Evolutionary conservation across 2,113 vertebrate species (phyloP).

Genomic region (Neodontobutis hainanensis): DNA sequence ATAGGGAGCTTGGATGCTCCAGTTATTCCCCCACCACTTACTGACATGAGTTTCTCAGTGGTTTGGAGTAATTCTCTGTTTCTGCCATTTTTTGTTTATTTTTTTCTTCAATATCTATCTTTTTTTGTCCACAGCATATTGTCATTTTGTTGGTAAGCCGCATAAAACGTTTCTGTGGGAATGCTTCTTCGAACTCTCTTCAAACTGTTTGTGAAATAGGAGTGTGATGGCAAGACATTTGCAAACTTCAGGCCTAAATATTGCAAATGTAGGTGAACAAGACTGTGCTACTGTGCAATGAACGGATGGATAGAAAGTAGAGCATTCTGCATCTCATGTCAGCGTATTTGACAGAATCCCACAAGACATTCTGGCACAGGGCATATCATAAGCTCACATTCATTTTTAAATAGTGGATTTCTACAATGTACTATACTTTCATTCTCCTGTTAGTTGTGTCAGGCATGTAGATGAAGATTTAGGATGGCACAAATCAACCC

Average conservation of each 20-base stretch:
- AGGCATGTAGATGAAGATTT: conserved; percentile 1
- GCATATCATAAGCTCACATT: not conserved
- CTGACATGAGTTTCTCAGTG: no score
- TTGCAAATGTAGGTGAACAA: not conserved
- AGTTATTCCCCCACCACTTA: no score
- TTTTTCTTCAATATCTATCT: no score
- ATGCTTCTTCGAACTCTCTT: not conserved
- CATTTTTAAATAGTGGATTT: not conserved
- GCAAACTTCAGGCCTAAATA: not conserved
- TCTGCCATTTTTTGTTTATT: no score
- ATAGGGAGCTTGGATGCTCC: no score
- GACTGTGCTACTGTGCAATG: not conserved
- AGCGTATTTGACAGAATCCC: not conserved
- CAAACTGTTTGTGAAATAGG: not conserved
- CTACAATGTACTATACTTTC: not conserved
- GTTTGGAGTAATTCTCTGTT: no score
- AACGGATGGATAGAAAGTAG: not conserved
- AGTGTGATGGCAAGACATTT: not conserved
- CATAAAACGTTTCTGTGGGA: not conserved
- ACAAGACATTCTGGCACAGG: not conserved
- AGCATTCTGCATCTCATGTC: not conserved
- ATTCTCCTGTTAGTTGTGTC: not conserved
- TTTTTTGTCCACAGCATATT: no score
- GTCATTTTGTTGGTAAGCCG: no score
- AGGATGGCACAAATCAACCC: not conserved